A percentile compares a stretch with the other conserved stretches of the same genome.
Conservation (phyloP, 2,797 vertebrate genomes). For the Manis pentadactyla region DNA sequence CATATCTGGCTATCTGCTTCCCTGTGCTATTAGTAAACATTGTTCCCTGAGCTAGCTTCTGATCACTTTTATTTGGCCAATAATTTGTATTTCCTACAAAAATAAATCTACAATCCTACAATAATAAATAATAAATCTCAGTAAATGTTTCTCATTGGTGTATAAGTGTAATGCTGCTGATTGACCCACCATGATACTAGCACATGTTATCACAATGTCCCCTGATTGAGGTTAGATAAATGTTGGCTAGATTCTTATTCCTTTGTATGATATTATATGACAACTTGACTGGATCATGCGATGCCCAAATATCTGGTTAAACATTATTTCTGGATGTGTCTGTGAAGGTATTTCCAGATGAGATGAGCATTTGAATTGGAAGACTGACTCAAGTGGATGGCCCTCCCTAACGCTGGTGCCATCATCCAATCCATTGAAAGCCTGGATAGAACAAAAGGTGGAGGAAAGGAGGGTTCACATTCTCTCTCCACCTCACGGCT, state of each 20-base stretch:
- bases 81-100: conserved; percentile 16
- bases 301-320: not conserved
- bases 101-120: too few relatives aligned
- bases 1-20: conserved; percentile 52
- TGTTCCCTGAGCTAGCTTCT: not conserved
- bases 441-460: not conserved
- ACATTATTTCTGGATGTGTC: not conserved
- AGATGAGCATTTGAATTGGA: not conserved
- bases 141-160: not conserved
- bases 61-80: not conserved
- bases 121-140: not conserved
- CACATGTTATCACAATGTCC: not conserved
- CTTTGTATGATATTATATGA: not conserved
- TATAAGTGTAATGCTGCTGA: not conserved
- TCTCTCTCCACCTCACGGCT: not conserved
- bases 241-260: not conserved
- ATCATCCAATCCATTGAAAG: not conserved
- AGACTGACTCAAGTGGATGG: not conserved
- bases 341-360: not conserved
- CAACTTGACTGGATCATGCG: not conserved
- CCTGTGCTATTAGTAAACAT: conserved; percentile 30
- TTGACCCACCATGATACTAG: not conserved
- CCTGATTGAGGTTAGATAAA: not conserved
- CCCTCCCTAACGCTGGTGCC: not conserved
- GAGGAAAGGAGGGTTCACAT: not conserved